phyloP scores from a whole-genome alignment of 1,140 invertebrate genomes.

The Caenorhabditis latens region DNA sequence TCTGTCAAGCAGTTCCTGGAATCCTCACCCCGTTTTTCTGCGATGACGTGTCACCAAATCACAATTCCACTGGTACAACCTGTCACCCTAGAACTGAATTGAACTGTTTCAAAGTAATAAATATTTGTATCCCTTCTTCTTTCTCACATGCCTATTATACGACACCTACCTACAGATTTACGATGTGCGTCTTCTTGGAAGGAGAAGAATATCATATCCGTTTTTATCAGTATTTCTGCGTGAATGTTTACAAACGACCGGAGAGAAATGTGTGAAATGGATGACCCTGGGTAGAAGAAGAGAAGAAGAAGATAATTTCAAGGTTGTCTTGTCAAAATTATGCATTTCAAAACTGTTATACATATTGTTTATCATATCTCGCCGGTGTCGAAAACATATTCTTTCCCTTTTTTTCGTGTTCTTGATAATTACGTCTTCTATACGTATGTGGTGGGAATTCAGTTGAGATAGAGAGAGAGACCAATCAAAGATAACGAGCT shows the following conservation, averaged over 20 bases:
- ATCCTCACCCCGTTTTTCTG: neutral
- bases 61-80: neutral
- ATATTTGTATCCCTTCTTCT: neutral
- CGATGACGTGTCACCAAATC: slow-evolving; percentile 9
- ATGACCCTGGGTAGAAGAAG: neutral
- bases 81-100: slow-evolving; percentile 4
- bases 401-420: no score
- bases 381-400: no score
- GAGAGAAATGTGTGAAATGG: neutral
- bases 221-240: slow-evolving; percentile 26
- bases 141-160: slow-evolving; percentile 51
- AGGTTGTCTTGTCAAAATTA: slow-evolving; percentile 44
- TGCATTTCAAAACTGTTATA: neutral
- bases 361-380: neutral
- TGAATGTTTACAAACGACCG: slow-evolving; percentile 48
- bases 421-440: slow-evolving; percentile 1
- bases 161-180: slow-evolving; percentile 54
- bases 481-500: slow-evolving; percentile 14
- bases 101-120: slow-evolving; percentile 1
- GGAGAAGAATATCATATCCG: slow-evolving; percentile 5
- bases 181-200: neutral
- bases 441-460: neutral
- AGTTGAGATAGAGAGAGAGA: neutral
- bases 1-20: neutral
- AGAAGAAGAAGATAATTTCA: slow-evolving; percentile 25